Evolutionary conservation across 2,888 invertebrate genomes (phyloP), one percentile per base, ranked within the genome.

Genomic region (Aquatica leii): DNA sequence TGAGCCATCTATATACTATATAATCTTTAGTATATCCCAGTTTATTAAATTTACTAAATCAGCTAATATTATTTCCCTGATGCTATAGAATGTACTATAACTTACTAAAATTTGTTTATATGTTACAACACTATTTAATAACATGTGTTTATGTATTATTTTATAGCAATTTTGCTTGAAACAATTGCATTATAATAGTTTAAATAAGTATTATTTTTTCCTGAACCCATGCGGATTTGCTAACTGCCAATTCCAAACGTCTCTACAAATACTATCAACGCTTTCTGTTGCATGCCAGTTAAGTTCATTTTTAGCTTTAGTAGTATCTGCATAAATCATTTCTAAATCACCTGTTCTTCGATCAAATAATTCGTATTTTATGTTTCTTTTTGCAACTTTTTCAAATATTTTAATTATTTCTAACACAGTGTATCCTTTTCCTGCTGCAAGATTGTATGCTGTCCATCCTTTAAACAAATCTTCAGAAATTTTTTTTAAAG

Each of bases 161-260:
- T n/a, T n/a, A n/a, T n/a, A n/a, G n/a, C n/a, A n/a, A n/a, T n/a
- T n/a, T n/a, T n/a, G n/a, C n/a, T n/a, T n/a, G n/a, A n/a, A n/a
- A n/a, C n/a, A n/a, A n/a, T n/a, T n/a, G n/a, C n/a, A n/a, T n/a
- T n/a, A n/a, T n/a, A n/a, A n/a, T n/a, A n/a, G n/a, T n/a, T n/a
- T n/a, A n/a, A n/a, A n/a, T n/a, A n/a, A n/a, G n/a, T n/a, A n/a
- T n/a, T n/a, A n/a, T n/a, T n/a, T n/a, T n/a, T n/a, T n/a, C n/a
- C n/a, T n/a, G n/a, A n/a, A n/a, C n/a, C n/a, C n/a, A n/a, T n/a
- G n/a, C n/a, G n/a, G n/a, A n/a, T n/a, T n/a, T n/a, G n/a, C n/a
- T 54, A 87, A 87, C 80, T 96, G 95, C 95, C 95, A 96, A 55
- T 86, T 86, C 95, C 95, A 96, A 0, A 92, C 87, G 77, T 95